These are phyloP conservation scores for Ceryle rudis DNA, from an alignment of 2,797 vertebrate genomes.

Conservation along the genomic window DNA sequence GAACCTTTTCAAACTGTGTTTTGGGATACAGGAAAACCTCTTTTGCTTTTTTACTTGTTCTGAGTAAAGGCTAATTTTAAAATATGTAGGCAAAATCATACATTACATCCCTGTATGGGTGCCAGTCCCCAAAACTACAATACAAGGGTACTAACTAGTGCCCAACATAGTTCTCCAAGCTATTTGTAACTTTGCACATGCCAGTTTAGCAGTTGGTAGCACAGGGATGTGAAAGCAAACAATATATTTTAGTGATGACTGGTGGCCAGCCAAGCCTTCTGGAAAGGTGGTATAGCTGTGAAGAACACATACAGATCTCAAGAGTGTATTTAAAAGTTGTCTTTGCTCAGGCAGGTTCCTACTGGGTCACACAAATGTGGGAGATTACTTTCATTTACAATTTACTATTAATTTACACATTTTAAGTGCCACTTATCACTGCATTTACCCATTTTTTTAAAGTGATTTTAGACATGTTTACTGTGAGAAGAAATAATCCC, in stretches of 20 bases:
- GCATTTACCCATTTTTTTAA: background rate
- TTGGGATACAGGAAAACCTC: background rate
- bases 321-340: background rate
- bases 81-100: background rate
- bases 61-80: background rate
- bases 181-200: background rate
- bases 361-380: background rate
- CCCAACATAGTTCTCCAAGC: background rate
- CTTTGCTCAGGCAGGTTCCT: background rate
- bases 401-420: background rate
- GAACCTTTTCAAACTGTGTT: background rate
- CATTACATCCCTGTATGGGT: rapidly evolving
- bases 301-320: background rate
- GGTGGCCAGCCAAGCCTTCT: background rate
- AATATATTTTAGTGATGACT: background rate
- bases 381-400: background rate
- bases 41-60: background rate
- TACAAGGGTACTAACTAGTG: background rate
- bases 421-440: background rate
- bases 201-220: background rate
- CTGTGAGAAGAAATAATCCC: background rate
- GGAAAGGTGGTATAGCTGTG: background rate
- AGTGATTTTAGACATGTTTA: background rate
- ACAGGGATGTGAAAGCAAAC: background rate
- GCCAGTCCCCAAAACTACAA: background rate